A percentile compares a stretch with the other conserved stretches of the same genome.
These are phyloP conservation scores for Fratercula arctica DNA, from an alignment of 2,797 vertebrate genomes.

Conservation along the genomic window DNA sequence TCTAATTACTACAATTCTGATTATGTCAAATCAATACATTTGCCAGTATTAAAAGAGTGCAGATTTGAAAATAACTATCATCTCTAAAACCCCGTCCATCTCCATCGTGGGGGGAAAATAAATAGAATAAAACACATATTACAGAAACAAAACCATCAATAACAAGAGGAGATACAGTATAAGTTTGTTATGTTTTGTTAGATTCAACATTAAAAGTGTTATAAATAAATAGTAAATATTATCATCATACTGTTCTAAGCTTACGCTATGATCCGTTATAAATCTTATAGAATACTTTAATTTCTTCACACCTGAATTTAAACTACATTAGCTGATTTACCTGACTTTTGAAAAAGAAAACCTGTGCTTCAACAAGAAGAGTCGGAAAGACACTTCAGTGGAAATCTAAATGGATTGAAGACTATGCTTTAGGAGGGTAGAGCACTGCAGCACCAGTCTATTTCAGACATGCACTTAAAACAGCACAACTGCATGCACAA, in stretches of 20 bases:
- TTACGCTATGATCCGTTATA: background rate
- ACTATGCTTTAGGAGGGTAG: background rate
- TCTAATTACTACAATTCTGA: background rate
- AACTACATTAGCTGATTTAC: constrained; percentile 9
- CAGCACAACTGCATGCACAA: constrained; percentile 47
- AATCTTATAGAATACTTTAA: background rate
- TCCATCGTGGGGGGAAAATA: background rate
- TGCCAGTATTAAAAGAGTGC: background rate
- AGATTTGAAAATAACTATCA: background rate
- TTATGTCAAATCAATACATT: background rate
- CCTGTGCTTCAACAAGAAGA: background rate
- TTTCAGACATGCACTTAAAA: constrained; percentile 59
- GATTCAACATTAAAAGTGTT: background rate
- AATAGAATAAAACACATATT: background rate
- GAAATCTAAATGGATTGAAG: background rate
- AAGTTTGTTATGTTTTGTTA: background rate
- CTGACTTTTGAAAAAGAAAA: constrained; percentile 24
- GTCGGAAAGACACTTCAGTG: background rate
- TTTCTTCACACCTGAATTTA: background rate
- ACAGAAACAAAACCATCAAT: background rate
- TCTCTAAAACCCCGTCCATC: background rate
- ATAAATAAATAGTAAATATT: background rate
- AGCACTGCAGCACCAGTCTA: constrained; percentile 23
- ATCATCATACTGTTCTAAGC: background rate
- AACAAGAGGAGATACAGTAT: background rate